Evolutionary conservation across 2,113 vertebrate species (phyloP).

Genomic region (Athene cunicularia): DNA sequence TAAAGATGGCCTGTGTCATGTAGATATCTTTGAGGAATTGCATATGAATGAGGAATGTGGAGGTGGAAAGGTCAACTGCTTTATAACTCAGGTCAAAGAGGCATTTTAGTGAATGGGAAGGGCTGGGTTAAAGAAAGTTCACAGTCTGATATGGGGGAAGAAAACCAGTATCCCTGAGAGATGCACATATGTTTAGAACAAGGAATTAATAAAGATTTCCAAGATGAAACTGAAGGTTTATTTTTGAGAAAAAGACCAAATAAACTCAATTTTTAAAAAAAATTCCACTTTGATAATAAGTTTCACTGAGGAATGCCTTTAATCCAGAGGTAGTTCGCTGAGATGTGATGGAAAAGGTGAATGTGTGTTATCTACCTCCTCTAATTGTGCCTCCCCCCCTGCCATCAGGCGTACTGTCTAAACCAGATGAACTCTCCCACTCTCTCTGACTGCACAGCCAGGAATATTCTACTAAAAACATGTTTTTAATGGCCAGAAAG

Average conservation of each 20-base stretch:
- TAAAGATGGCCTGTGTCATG: not conserved
- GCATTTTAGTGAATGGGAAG: not conserved
- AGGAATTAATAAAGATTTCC: not conserved
- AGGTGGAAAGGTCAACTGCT: constrained; percentile 15
- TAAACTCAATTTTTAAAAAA: not conserved
- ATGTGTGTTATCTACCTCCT: not conserved
- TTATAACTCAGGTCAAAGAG: constrained; percentile 11
- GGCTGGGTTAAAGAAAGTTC: constrained; percentile 45
- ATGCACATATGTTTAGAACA: not conserved
- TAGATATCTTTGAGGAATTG: not conserved
- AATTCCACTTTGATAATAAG: not conserved
- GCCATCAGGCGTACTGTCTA: not conserved
- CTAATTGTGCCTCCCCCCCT: too few species aligned
- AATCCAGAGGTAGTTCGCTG: not conserved
- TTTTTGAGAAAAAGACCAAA: not conserved
- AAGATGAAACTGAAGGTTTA: not conserved
- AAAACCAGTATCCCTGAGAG: not conserved
- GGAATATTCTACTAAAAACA: not conserved
- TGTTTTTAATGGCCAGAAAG: not conserved
- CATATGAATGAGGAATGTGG: not conserved
- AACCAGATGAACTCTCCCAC: not conserved
- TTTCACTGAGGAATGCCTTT: not conserved
- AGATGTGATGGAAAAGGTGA: not conserved
- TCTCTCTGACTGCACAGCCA: not conserved
- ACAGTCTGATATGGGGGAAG: not conserved